Conservation (phyloP, 1,140 invertebrate genomes). For the Gryllus bimaculatus region DNA sequence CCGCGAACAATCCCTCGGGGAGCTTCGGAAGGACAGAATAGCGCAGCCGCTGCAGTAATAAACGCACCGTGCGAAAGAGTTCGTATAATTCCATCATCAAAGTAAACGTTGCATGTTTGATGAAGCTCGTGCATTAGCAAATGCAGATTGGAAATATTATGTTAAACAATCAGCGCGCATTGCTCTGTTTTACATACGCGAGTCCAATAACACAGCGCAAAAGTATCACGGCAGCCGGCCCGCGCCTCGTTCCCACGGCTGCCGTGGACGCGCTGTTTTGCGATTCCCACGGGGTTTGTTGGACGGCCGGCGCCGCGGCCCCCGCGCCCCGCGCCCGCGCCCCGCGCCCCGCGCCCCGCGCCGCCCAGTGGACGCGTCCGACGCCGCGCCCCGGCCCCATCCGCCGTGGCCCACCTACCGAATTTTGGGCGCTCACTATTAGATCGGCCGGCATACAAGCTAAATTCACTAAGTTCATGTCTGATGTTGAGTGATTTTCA, state of each 20-base stretch:
- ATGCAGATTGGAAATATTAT: neutral
- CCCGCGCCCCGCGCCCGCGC: too few species aligned
- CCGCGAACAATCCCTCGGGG: too few species aligned
- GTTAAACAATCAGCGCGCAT: neutral
- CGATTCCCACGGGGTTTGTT: neutral
- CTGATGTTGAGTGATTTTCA: too few species aligned
- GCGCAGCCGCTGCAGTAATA: too few species aligned
- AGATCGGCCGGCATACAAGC: too few species aligned
- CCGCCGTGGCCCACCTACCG: too few species aligned
- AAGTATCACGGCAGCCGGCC: neutral
- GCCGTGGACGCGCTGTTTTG: neutral
- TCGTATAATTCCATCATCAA: neutral
- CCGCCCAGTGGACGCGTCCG: too few species aligned
- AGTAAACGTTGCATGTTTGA: neutral
- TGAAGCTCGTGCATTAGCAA: neutral
- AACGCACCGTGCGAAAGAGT: neutral
- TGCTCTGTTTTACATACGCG: neutral
- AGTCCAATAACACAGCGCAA: neutral
- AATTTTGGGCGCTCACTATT: too few species aligned
- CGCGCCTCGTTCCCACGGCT: neutral
- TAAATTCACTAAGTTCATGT: too few species aligned
- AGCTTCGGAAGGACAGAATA: too few species aligned
- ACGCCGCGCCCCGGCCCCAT: too few species aligned
- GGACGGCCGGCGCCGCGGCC: neutral
- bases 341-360: too few species aligned